Evolutionary conservation across 2,113 vertebrate genomes (phyloP).

Genomic region (Saguinus imperator): DNA sequence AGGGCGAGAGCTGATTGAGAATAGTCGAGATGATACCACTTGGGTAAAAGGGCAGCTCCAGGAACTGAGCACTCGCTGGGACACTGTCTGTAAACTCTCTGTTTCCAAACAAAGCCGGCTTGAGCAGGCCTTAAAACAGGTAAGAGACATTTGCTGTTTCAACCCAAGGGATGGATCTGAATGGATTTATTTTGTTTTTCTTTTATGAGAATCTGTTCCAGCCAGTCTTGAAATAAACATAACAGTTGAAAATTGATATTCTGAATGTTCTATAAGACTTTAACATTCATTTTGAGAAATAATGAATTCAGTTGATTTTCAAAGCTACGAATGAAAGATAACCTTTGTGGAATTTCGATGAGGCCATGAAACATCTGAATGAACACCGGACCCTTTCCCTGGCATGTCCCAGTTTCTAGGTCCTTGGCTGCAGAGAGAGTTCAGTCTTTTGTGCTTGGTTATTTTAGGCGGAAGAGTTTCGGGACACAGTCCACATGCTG

Average conservation of each 20-base stretch:
- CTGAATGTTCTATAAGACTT: neutral
- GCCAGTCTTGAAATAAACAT: neutral
- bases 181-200: neutral
- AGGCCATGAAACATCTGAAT: neutral
- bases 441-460: neutral
- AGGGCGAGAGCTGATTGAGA: slow-evolving; percentile 95
- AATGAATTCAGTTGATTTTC: slow-evolving; percentile 12
- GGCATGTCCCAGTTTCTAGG: neutral
- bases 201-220: neutral
- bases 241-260: neutral
- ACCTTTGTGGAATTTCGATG: neutral
- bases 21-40: slow-evolving; percentile 94
- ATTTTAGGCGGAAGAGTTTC: slow-evolving; percentile 95
- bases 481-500: slow-evolving; percentile 92
- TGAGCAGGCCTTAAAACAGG: slow-evolving; percentile 96
- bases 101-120: slow-evolving; percentile 97
- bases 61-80: slow-evolving; percentile 98
- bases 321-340: slow-evolving; percentile 20
- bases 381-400: neutral
- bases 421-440: neutral
- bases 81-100: slow-evolving; percentile 95
- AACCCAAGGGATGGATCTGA: neutral
- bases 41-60: slow-evolving; percentile 99
- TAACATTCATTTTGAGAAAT: neutral
- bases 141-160: slow-evolving; percentile 68